Evolutionary conservation across 2,113 vertebrate species (phyloP), one percentile per base, ranked within the genome.

Genomic region (Muntiacus reevesi): DNA sequence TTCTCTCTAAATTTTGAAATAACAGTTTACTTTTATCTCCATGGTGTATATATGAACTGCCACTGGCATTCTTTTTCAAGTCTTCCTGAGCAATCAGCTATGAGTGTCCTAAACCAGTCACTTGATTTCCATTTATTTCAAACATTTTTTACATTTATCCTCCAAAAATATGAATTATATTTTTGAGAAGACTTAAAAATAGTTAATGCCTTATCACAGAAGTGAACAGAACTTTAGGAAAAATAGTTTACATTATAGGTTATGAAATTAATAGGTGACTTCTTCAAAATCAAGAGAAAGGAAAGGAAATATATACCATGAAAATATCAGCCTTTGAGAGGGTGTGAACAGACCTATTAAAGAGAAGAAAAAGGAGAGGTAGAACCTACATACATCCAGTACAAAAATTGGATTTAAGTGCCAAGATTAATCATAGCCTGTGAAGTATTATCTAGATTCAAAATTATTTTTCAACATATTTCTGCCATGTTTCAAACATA

Each of bases 211-310:
- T 76, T 43, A 3, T 88, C 33, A 71, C n/a, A 91, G 14, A 82
- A 6, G 3, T 19, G n/a, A 19, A 57, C 15, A 84, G 21, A 40
- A n/a, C 27, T 50, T 95, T 50, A 28, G 23, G 30, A 88, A 25
- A 76, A 89, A 76, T 25, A 40, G 45, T 95, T 62, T 54, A 13
- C 10, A 83, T 33, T 45, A 54, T 27, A 95, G 6, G 3, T 40
- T 64, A 79, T 93, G 10, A 81, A 81, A 94, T 74, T 57, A 45
- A 36, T 25, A 43, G 74, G 23, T 11, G n/a, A 1, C 15, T 74
- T 93, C 30, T 93, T 28, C 14, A 67, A 54, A 95, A 78, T 91
- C 28, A 93, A 52, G 19, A 85, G n/a, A 43, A 74, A 60, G 23
- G 47, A 89, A 82, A 54, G 14, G 1, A 87, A 91, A n/a, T 25